Conservation (phyloP, 2,888 invertebrate genomes). For the Gymnocheta viridis region DNA sequence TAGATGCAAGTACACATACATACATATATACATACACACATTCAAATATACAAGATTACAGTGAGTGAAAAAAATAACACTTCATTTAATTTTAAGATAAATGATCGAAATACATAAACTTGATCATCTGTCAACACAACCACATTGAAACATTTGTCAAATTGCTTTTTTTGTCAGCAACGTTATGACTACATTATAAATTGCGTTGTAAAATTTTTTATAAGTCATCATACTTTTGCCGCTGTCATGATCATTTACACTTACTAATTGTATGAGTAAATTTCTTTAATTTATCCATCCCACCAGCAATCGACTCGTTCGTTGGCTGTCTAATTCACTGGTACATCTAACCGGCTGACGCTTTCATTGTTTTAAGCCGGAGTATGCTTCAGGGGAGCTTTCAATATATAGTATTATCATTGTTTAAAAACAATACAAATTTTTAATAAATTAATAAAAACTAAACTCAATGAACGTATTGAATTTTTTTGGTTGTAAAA, state of each 20-base stretch:
- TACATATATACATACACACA: too few species aligned
- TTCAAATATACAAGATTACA: not conserved
- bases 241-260: slow-evolving; percentile 18
- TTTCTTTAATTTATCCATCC: not conserved
- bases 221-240: not conserved
- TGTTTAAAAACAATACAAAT: slow-evolving; percentile 33
- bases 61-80: slow-evolving; percentile 4
- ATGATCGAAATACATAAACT: not conserved
- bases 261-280: not conserved
- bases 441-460: slow-evolving; percentile 27
- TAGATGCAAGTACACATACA: not conserved
- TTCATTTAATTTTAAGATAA: not conserved
- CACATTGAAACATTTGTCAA: not conserved
- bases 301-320: not conserved
- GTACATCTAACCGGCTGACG: not conserved
- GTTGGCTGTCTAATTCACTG: not conserved
- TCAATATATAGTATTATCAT: slow-evolving; percentile 23
- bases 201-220: not conserved
- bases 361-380: not conserved
- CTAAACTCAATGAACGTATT: slow-evolving; percentile 59
- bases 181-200: not conserved
- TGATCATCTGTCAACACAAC: not conserved
- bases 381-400: not conserved
- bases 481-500: slow-evolving; percentile 5
- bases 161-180: slow-evolving; percentile 5